Conservation (phyloP, 2,888 invertebrate species). For the Campoletis raptor region DNA sequence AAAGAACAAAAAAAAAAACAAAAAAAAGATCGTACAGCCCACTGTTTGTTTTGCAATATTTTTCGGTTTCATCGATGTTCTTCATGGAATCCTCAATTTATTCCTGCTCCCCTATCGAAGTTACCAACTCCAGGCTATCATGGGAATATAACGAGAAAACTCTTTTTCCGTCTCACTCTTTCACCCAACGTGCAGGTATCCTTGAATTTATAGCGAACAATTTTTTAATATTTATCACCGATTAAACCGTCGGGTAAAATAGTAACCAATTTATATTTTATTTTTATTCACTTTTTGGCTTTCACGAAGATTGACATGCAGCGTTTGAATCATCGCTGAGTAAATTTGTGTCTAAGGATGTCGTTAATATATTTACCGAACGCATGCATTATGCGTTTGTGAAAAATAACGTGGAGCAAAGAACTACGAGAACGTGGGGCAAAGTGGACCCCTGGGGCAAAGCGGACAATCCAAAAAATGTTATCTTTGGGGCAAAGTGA, state of each 20-base stretch:
- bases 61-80: background rate
- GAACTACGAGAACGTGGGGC: too few relatives aligned
- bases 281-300: background rate
- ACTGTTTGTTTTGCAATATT: background rate
- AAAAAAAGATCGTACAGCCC: background rate
- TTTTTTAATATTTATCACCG: conserved; percentile 10
- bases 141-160: conserved; percentile 14
- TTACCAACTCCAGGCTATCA: conserved; percentile 9
- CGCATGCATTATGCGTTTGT: background rate
- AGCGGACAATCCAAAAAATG: too few relatives aligned
- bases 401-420: background rate
- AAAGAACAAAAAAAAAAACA: background rate
- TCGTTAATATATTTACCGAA: background rate
- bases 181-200: background rate
- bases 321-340: background rate
- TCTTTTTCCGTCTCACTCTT: background rate
- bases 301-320: background rate
- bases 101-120: background rate
- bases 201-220: background rate
- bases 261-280: too few relatives aligned
- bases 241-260: background rate
- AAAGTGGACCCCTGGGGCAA: too few relatives aligned
- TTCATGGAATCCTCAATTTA: background rate
- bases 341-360: background rate
- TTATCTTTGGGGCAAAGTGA: too few relatives aligned